These are phyloP conservation scores for Megathymus violae DNA, from an alignment of 1,140 invertebrate species.

Conservation along the genomic window DNA sequence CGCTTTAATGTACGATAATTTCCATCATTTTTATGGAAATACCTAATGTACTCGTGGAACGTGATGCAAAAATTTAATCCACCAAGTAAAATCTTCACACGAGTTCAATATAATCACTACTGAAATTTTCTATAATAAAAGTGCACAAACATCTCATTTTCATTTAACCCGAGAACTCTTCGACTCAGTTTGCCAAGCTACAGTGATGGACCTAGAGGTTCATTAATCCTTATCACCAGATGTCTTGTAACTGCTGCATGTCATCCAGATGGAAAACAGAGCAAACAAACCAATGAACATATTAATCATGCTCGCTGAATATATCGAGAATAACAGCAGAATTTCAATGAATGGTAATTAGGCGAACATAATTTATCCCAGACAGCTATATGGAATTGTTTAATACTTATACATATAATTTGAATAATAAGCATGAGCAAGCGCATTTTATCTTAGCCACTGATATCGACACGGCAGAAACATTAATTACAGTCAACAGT, in stretches of 20 bases:
- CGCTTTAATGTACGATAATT: slow-evolving; percentile 15
- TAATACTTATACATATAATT: no score
- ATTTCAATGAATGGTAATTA: slow-evolving; percentile 8
- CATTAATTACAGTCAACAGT: no score
- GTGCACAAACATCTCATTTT: slow-evolving; percentile 1
- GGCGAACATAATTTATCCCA: neutral
- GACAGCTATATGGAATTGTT: neutral
- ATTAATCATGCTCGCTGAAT: slow-evolving; percentile 19
- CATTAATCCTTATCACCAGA: slow-evolving; percentile 31
- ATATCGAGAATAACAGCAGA: slow-evolving; percentile 1
- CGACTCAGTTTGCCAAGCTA: slow-evolving; percentile 20
- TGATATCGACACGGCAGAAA: no score
- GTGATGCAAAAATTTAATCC: no score
- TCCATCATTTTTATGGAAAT: slow-evolving; percentile 6
- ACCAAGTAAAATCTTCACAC: no score
- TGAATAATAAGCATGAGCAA: no score
- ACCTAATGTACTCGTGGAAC: no score
- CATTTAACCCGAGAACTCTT: slow-evolving; percentile 21
- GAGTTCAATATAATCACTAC: no score
- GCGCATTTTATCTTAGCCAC: no score
- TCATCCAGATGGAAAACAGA: slow-evolving; percentile 13
- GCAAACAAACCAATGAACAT: slow-evolving; percentile 23
- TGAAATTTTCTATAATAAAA: no score
- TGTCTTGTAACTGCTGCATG: slow-evolving; percentile 30
- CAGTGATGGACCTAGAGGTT: slow-evolving; percentile 1